phyloP scores from a whole-genome alignment of 2,888 invertebrate species.

The Hirtodrosophila confusa region DNA sequence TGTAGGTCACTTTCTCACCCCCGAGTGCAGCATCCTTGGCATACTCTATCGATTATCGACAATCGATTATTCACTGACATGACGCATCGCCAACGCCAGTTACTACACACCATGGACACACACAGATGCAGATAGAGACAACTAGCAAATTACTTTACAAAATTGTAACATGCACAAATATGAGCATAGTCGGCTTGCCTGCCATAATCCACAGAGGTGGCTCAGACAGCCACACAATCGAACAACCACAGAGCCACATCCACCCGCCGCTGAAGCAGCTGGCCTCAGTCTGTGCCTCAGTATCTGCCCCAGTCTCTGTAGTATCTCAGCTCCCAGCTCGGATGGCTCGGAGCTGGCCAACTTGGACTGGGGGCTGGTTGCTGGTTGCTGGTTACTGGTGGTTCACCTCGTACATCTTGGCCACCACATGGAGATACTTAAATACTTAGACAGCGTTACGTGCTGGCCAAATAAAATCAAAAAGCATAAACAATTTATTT shows the following conservation, averaged over 20 bases:
- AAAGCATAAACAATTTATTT: constrained; percentile 74
- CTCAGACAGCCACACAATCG: constrained; percentile 8
- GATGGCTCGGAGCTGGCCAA: constrained; percentile 34
- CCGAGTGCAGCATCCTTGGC: constrained; percentile 55
- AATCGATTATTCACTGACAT: constrained; percentile 54
- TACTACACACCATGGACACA: constrained; percentile 1
- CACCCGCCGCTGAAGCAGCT: constrained; percentile 51
- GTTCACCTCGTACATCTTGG: constrained; percentile 69
- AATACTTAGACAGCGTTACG: constrained; percentile 40
- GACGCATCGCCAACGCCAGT: constrained; percentile 49
- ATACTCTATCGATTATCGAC: constrained; percentile 41
- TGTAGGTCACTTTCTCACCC: constrained; percentile 43
- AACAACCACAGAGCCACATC: constrained; percentile 20
- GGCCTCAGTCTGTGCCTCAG: constrained; percentile 11
- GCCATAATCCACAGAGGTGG: constrained; percentile 55
- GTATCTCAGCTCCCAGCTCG: constrained; percentile 1
- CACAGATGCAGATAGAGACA: constrained; percentile 25
- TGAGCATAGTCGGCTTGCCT: constrained; percentile 56
- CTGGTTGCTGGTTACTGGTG: constrained; percentile 30
- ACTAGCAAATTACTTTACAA: constrained; percentile 59
- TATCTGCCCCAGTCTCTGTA: not conserved
- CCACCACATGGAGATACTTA: constrained; percentile 38
- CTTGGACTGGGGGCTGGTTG: constrained; percentile 17
- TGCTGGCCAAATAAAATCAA: constrained; percentile 57
- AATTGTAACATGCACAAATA: constrained; percentile 72